phyloP scores from a whole-genome alignment of 2,113 vertebrate genomes.

The Hassar affinis region DNA sequence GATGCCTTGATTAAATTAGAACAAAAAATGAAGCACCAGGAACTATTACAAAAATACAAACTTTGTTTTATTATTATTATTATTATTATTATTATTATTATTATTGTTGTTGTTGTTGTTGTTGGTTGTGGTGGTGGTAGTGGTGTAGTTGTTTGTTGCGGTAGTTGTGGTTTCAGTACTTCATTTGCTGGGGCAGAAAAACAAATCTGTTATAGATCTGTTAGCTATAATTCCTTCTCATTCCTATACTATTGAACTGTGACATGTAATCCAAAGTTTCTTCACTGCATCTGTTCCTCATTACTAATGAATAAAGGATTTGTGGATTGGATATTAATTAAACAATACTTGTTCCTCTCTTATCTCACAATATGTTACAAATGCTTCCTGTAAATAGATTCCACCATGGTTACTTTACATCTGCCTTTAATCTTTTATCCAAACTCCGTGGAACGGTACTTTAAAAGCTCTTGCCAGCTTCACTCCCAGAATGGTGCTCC shows the following conservation, averaged over 20 bases:
- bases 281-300: slow-evolving; percentile 61
- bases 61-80: neutral
- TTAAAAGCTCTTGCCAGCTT: neutral
- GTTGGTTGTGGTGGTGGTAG: too few species aligned
- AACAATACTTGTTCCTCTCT: slow-evolving; percentile 59
- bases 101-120: neutral
- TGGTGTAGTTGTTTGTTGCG: neutral
- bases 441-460: neutral
- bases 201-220: neutral
- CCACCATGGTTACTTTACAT: neutral
- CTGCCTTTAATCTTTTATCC: neutral
- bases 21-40: neutral
- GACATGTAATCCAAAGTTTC: slow-evolving; percentile 18
- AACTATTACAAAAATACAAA: too few species aligned
- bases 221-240: neutral
- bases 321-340: slow-evolving; percentile 60
- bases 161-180: neutral
- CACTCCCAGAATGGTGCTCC: neutral
- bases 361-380: slow-evolving; percentile 61
- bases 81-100: neutral
- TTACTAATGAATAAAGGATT: slow-evolving; percentile 41
- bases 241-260: neutral
- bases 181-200: neutral
- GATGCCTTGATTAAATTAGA: neutral
- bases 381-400: slow-evolving; percentile 25